Percentiles rank a stretch among this genome's conserved stretches.
Evolutionary conservation across 2,113 vertebrate species (phyloP).

Genomic region (Triplophysa dalaica): DNA sequence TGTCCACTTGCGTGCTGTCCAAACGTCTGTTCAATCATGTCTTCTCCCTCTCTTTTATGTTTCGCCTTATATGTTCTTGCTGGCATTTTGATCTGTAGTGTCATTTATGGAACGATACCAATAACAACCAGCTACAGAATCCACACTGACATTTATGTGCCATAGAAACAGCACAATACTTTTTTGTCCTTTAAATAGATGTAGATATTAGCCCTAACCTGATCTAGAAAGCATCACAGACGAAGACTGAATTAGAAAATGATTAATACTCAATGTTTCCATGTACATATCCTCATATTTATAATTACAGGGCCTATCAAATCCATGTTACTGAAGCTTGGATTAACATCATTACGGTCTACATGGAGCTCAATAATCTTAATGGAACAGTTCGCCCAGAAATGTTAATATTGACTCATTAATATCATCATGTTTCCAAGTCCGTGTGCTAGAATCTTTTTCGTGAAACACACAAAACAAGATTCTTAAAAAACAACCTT

Average conservation of each 20-base stretch:
- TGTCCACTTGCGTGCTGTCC: conserved; percentile 9
- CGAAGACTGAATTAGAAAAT: conserved; percentile 1
- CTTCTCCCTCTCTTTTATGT: neutral
- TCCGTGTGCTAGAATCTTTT: too few relatives aligned
- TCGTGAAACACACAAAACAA: too few relatives aligned
- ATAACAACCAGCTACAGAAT: neutral
- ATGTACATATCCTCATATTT: neutral
- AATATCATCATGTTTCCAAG: too few relatives aligned
- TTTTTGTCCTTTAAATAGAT: conserved; percentile 4
- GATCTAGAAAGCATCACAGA: neutral
- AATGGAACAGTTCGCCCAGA: neutral
- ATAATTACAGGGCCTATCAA: neutral
- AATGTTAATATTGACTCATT: too few relatives aligned
- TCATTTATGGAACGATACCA: conserved; percentile 11
- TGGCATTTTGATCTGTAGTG: conserved; percentile 11
- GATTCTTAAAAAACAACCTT: too few relatives aligned
- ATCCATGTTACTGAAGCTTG: neutral
- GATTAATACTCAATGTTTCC: conserved; percentile 27
- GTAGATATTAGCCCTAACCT: neutral
- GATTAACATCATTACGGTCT: neutral
- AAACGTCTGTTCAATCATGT: neutral
- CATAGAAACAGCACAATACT: conserved; percentile 17
- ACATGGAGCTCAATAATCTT: neutral
- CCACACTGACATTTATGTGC: neutral
- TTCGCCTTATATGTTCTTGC: neutral